phyloP scores from a whole-genome alignment of 2,797 vertebrate genomes.

The Thaleichthys pacificus region DNA sequence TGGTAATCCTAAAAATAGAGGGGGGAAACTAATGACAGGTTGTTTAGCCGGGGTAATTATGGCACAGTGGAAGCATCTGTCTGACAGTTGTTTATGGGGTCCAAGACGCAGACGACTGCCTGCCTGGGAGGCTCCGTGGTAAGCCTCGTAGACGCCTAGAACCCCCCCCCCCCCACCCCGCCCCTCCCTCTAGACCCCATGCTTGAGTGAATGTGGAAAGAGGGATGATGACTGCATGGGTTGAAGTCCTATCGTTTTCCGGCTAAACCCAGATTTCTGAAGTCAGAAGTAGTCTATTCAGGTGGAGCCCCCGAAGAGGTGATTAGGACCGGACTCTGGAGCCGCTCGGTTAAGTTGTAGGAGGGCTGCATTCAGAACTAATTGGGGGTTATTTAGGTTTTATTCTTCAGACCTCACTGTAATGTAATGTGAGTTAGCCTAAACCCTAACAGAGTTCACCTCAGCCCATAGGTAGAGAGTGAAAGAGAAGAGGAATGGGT shows the following conservation, averaged over 20 bases:
- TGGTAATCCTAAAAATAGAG: slow-evolving; percentile 52
- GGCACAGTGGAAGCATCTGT: slow-evolving; percentile 24
- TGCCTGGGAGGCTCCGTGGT: slow-evolving; percentile 1
- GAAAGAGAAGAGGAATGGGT: not conserved
- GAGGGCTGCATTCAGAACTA: not conserved
- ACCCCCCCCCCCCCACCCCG: not conserved
- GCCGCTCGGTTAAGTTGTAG: too few relatives aligned
- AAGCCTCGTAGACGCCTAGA: not conserved
- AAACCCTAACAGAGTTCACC: too few relatives aligned
- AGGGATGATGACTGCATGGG: not conserved
- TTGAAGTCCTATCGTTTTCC: not conserved
- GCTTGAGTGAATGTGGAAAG: too few relatives aligned
- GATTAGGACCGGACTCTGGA: too few relatives aligned
- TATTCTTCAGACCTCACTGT: not conserved
- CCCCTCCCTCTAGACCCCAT: too few relatives aligned
- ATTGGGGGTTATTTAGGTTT: not conserved
- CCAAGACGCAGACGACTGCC: slow-evolving; percentile 14
- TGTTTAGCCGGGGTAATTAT: slow-evolving; percentile 44
- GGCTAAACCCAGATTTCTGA: not conserved
- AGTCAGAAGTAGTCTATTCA: not conserved
- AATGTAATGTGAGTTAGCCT: too few relatives aligned
- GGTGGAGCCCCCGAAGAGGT: not conserved
- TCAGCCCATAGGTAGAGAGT: not conserved
- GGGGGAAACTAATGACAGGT: slow-evolving; percentile 47
- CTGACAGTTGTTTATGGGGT: slow-evolving; percentile 21